A percentile compares a stretch with the other conserved stretches of the same genome.
phyloP scores from a whole-genome alignment of 2,797 vertebrate genomes.

The Cyprinodon diabolis region DNA sequence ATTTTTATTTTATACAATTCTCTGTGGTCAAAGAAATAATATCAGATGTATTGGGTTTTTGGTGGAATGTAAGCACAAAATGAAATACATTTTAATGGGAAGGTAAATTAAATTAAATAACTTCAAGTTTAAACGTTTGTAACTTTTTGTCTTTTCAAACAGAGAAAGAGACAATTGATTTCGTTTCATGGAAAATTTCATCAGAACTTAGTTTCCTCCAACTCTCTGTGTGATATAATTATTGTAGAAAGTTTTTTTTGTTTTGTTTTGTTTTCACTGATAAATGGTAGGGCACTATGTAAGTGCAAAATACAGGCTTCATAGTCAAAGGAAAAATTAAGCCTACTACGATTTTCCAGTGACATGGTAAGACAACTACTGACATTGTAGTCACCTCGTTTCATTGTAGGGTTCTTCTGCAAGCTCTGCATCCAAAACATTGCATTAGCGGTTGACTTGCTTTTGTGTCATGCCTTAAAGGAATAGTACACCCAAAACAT shows the following conservation, averaged over 20 bases:
- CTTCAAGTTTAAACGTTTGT: not conserved
- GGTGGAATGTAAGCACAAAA: not conserved
- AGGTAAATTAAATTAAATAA: not conserved
- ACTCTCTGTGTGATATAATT: not conserved
- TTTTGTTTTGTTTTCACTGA: not conserved
- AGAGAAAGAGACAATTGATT: not conserved
- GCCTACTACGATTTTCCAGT: slow-evolving; percentile 2
- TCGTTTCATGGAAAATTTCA: too few relatives aligned
- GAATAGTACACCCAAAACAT: too few relatives aligned
- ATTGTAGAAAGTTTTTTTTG: slow-evolving; percentile 5
- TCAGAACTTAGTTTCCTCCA: not conserved
- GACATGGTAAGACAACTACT: slow-evolving; percentile 18
- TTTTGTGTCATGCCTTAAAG: slow-evolving; percentile 41
- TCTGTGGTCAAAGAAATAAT: not conserved
- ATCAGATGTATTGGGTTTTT: not conserved
- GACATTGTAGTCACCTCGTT: slow-evolving; percentile 31
- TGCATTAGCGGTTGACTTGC: slow-evolving; percentile 42
- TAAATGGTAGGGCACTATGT: not conserved
- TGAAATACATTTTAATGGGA: not conserved
- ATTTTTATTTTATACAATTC: not conserved
- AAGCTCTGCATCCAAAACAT: slow-evolving; percentile 38
- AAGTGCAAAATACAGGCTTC: slow-evolving; percentile 5
- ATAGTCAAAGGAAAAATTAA: not conserved
- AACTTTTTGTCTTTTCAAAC: not conserved
- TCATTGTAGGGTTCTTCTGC: slow-evolving; percentile 25